Conservation (phyloP, 2,113 vertebrate genomes). For the Sylvietta virens region DNA sequence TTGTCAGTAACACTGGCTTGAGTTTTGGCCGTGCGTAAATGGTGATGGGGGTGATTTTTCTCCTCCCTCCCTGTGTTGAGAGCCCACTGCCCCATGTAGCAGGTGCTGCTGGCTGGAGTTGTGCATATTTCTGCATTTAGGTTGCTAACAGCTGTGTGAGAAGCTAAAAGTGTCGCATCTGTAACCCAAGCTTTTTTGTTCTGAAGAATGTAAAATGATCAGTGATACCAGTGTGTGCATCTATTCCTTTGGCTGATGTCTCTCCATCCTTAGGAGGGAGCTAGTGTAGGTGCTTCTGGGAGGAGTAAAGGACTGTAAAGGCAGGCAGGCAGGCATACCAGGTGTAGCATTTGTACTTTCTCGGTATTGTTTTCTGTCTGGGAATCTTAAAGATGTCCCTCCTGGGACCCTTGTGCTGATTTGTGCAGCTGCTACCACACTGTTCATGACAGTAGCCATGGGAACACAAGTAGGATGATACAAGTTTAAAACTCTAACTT, state of each 20-base stretch:
- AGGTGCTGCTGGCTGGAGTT: neutral
- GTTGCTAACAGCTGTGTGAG: neutral
- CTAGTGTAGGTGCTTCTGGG: neutral
- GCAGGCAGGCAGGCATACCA: neutral
- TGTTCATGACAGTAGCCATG: slow-evolving; percentile 73
- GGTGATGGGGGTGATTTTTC: neutral
- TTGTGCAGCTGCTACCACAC: slow-evolving; percentile 55
- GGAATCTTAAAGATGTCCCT: slow-evolving; percentile 52
- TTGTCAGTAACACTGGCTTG: neutral
- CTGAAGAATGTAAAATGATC: neutral
- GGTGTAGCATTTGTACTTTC: neutral
- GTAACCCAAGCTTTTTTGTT: neutral
- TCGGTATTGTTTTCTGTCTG: slow-evolving; percentile 23
- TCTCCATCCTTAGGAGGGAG: neutral
- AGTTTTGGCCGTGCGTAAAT: neutral
- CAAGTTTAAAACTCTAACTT: slow-evolving; percentile 70
- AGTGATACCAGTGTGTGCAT: neutral
- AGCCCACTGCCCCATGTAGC: neutral
- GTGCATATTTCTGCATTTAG: neutral
- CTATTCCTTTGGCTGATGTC: neutral
- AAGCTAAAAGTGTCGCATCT: neutral
- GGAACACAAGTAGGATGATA: slow-evolving; percentile 71
- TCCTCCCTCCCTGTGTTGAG: neutral
- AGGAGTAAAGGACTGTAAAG: neutral
- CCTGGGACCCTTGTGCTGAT: slow-evolving; percentile 57